Evolutionary conservation across 1,140 invertebrate species (phyloP).

Genomic region (Zaprionus tsacasi): DNA sequence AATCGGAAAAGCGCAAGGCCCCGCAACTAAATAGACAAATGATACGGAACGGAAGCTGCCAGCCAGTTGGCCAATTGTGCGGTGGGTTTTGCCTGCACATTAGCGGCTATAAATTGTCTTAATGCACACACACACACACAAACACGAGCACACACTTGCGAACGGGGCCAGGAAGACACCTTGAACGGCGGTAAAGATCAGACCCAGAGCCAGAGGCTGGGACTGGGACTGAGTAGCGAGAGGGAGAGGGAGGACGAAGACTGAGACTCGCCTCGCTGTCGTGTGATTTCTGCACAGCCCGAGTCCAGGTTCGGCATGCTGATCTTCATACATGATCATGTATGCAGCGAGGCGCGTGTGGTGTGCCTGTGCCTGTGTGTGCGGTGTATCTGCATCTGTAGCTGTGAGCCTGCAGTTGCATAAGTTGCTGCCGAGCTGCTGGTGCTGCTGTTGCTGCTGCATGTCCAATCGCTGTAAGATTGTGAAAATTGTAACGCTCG

Average conservation of each 20-base stretch:
- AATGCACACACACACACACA: conserved; percentile 58
- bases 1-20: conserved; percentile 76
- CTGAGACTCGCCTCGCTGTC: conserved; percentile 5
- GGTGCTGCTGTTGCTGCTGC: conserved; percentile 49
- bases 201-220: conserved; percentile 63
- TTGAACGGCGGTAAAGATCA: conserved; percentile 81
- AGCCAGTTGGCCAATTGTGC: conserved; percentile 68
- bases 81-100: conserved; percentile 81
- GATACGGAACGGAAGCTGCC: conserved; percentile 81
- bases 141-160: conserved; percentile 36
- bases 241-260: neutral
- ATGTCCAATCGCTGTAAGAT: conserved; percentile 79
- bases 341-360: conserved; percentile 51
- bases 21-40: conserved; percentile 83
- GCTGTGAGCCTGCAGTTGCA: conserved; percentile 56
- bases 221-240: conserved; percentile 33
- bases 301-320: conserved; percentile 63
- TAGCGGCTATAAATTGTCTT: conserved; percentile 83
- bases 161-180: conserved; percentile 59
- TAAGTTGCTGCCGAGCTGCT: conserved; percentile 28
- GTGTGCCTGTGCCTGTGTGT: conserved; percentile 32
- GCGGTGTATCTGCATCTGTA: conserved; percentile 66
- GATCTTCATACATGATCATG: conserved; percentile 77
- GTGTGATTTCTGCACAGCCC: conserved; percentile 44
- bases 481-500: conserved; percentile 82